Percentiles rank a stretch among this genome's conserved stretches.
phyloP scores from a whole-genome alignment of 2,113 vertebrate genomes.

The Dipodomys spectabilis region DNA sequence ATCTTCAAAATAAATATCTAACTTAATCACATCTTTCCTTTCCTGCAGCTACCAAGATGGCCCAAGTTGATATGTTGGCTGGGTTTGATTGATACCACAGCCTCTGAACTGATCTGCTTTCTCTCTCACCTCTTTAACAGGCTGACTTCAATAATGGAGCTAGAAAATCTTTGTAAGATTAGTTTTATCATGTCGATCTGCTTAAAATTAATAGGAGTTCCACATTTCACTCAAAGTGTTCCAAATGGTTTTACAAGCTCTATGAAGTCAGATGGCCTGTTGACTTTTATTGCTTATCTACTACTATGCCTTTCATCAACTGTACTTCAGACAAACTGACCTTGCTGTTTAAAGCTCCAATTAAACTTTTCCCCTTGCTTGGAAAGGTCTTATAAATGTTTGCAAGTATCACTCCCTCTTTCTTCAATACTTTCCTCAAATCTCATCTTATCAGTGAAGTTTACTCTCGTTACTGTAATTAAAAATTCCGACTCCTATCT shows the following conservation, averaged over 20 bases:
- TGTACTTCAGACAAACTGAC: neutral
- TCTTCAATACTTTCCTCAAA: conserved; percentile 28
- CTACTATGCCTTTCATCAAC: neutral
- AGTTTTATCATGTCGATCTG: neutral
- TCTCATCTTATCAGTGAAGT: neutral
- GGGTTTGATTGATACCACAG: neutral
- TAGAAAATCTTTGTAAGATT: neutral
- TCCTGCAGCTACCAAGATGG: neutral
- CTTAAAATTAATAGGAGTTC: neutral
- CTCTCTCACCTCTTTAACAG: neutral
- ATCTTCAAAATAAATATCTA: conserved; percentile 22
- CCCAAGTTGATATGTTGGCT: neutral
- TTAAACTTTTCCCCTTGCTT: neutral
- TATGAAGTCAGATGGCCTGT: neutral
- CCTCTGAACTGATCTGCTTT: neutral
- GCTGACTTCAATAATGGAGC: neutral
- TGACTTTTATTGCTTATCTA: neutral
- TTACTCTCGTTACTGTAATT: neutral
- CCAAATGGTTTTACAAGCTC: neutral
- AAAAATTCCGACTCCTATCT: neutral
- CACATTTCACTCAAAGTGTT: conserved; percentile 13
- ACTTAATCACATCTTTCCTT: neutral
- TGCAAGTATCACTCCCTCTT: neutral
- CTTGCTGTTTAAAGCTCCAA: neutral
- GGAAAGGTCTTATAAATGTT: neutral